Percentiles rank a stretch among this genome's conserved stretches.
Evolutionary conservation across 2,888 invertebrate genomes (phyloP).

Genomic region (Eudemis profundana): DNA sequence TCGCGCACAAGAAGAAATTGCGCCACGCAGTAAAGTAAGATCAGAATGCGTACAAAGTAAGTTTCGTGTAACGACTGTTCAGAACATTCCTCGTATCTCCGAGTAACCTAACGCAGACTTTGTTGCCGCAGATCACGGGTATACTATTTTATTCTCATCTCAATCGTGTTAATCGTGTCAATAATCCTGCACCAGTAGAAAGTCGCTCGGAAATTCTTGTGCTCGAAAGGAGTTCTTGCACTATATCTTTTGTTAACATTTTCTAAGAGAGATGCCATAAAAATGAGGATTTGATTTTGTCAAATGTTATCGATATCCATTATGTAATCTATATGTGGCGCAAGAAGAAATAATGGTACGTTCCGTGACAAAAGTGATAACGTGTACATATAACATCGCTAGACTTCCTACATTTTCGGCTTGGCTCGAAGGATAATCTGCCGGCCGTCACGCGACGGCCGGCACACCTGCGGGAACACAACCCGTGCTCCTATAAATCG

Average conservation of each 20-base stretch:
- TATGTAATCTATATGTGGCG: no score
- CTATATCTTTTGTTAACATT: no score
- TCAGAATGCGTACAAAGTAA: slow-evolving; percentile 14
- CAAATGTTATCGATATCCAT: no score
- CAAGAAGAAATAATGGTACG: not conserved
- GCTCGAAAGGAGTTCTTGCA: no score
- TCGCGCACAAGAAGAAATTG: slow-evolving; percentile 10
- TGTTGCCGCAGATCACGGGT: slow-evolving; percentile 3
- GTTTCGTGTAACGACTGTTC: not conserved
- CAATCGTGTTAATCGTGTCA: not conserved
- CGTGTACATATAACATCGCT: not conserved
- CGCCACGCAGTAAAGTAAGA: not conserved
- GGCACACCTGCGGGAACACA: slow-evolving; percentile 5
- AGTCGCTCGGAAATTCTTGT: no score
- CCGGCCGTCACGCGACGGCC: slow-evolving; percentile 1
- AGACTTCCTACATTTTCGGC: not conserved
- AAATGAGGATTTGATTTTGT: no score
- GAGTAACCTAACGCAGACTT: slow-evolving; percentile 3
- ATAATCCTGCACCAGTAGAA: no score
- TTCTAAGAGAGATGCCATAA: no score
- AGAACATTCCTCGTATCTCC: not conserved
- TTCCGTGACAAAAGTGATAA: not conserved
- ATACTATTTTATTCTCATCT: not conserved
- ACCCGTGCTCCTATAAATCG: slow-evolving; percentile 32
- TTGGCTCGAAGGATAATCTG: not conserved